Base-by-base conservation (phyloP, 2,888 invertebrate species). In the Tupiocoris notatus region DNA sequence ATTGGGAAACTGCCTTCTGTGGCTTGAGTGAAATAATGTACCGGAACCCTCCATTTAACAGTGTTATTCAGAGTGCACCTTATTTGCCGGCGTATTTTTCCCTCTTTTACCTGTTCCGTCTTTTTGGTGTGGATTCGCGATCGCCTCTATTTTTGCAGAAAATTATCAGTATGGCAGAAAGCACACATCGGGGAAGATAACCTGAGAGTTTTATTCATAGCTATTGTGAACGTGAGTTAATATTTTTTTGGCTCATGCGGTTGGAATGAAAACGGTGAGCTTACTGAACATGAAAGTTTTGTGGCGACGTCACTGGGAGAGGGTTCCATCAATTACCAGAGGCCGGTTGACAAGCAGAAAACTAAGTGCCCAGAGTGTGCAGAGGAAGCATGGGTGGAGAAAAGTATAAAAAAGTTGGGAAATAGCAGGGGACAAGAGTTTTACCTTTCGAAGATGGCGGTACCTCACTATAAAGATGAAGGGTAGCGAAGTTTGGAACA, bases 401-500 rank as follows among this genome's bases (percentile, higher is more conserved):
- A n/a, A n/a, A n/a, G n/a, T n/a, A n/a, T n/a, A n/a, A n/a, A n/a
- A n/a, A n/a, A n/a, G 39, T 3, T 12, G 39, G 12, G 12, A 39
- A 39, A 39, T 7, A 39, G 39, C 39, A 39, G 12, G 39, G 39
- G 39, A 39, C 39, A 39, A 39, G n/a, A n/a, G n/a, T 12, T 39
- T 39, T 39, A 39, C 39, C 39, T 39, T 39, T 39, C 12, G 6
- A 39, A 39, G 39, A 39, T 39, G 39, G 39, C 39, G 39, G 39
- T 39, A 39, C n/a, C n/a, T n/a, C n/a, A n/a, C n/a, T 7, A 39
- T 39, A 12, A 7, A 7, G 39, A 12, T 7, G 39, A 12, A 39
- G 39, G 39, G 39, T 65, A 39, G 39, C 39, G 39, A 65, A 65
- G 65, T 65, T 65, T 65, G 25, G n/a, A 65, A 18, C 65, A 39